Conservation (phyloP, 2,797 vertebrate genomes). For the Harpagifer antarcticus region DNA sequence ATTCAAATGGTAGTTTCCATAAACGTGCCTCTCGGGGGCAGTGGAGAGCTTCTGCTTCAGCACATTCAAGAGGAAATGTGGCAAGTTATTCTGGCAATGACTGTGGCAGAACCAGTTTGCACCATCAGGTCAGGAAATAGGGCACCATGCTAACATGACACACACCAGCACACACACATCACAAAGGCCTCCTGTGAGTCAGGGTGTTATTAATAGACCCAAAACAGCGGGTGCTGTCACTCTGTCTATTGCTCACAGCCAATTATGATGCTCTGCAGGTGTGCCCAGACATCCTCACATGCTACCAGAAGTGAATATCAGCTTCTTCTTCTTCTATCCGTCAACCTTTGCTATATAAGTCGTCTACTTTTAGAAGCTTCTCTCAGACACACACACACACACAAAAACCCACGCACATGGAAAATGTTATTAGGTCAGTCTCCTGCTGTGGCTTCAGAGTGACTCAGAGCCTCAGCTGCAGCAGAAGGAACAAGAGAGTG, state of each 20-base stretch:
- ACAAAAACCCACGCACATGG: background rate
- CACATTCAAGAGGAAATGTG: conserved; percentile 6
- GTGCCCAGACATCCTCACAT: conserved; percentile 23
- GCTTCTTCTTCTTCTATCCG: conserved; percentile 1
- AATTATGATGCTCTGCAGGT: conserved; percentile 74
- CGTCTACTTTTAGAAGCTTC: conserved; percentile 28
- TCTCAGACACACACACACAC: background rate
- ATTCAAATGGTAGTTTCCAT: background rate
- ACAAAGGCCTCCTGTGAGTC: conserved; percentile 56
- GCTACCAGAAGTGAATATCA: conserved; percentile 23
- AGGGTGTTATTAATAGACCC: conserved; percentile 67
- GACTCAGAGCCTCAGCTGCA: conserved; percentile 34
- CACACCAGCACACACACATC: conserved; percentile 13
- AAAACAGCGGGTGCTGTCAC: conserved; percentile 68
- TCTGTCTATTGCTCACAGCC: conserved; percentile 57
- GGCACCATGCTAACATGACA: conserved; percentile 33
- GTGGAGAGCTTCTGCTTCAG: conserved; percentile 5
- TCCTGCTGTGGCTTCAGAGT: conserved; percentile 33
- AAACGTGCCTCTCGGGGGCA: conserved; percentile 13
- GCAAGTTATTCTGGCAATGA: conserved; percentile 21
- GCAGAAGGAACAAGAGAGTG: conserved; percentile 8
- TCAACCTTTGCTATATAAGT: conserved; percentile 27
- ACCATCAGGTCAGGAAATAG: conserved; percentile 41
- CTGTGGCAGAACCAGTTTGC: conserved; percentile 18
- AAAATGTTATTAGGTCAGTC: conserved; percentile 55